Conservation (phyloP, 2,888 invertebrate species). For the Xestia c-nigrum region DNA sequence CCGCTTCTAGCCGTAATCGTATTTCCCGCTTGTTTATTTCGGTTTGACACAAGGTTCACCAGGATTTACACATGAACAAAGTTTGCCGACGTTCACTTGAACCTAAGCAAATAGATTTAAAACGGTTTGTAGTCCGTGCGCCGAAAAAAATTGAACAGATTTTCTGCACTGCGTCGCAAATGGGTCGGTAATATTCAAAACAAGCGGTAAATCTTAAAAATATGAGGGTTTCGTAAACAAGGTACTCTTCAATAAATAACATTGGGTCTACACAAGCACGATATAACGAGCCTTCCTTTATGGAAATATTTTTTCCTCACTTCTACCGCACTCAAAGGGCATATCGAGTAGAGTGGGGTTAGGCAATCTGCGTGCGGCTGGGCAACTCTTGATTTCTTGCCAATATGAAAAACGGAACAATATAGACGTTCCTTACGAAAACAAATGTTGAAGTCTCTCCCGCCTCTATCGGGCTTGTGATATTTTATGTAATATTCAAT, state of each 20-base stretch:
- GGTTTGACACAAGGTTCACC: constrained; percentile 78
- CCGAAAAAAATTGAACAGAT: constrained; percentile 62
- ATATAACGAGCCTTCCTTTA: constrained; percentile 70
- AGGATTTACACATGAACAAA: constrained; percentile 74
- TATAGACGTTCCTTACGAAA: constrained; percentile 28
- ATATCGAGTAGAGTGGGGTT: constrained; percentile 54
- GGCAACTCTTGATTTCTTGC: constrained; percentile 53
- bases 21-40: constrained; percentile 83
- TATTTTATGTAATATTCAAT: neutral
- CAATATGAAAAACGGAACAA: constrained; percentile 42
- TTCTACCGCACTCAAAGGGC: constrained; percentile 56
- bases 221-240: constrained; percentile 77
- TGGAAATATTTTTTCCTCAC: constrained; percentile 66
- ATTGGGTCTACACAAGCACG: constrained; percentile 64
- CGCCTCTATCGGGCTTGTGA: neutral
- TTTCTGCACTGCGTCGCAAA: constrained; percentile 66
- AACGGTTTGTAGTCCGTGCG: constrained; percentile 45
- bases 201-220: constrained; percentile 76
- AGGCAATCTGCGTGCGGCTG: constrained; percentile 43
- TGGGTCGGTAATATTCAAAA: constrained; percentile 74
- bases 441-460: constrained; percentile 3
- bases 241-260: constrained; percentile 77
- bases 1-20: constrained; percentile 80
- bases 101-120: constrained; percentile 68
- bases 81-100: constrained; percentile 71